Base-by-base conservation (phyloP, 2,888 invertebrate genomes). In the Cryptocephalus primarius region DNA sequence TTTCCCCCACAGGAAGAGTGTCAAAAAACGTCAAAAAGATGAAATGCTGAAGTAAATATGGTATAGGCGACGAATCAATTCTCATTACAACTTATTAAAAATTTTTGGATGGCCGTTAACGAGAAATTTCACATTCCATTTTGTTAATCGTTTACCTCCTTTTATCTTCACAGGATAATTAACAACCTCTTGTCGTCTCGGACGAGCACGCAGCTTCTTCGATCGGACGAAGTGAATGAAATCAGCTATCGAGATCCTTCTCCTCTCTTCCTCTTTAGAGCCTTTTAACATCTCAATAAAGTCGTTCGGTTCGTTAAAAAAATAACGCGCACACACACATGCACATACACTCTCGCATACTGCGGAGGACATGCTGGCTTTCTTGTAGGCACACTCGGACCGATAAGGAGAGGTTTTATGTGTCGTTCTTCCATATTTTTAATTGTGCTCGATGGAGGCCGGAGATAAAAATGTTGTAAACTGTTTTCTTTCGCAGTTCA, bases 171-270 rank as follows among this genome's bases (percentile, higher is more conserved):
- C 48, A 52, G 52, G 59, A 22, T 63, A 65, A 65, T 65, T 65
- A 65, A 65, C 63, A 60, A 59, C 56, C 60, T 65, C 65, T 64
- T 65, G 65, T 59, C 56, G 57, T 59, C 56, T 48, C 47, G 61
- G 60, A 63, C 53, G 58, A 60, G 60, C 60, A 63, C 62, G 63
- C 62, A 54, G 57, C 59, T 56, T 60, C 60, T 62, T 62, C 60
- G 60, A 62, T 61, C 57, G 60, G 56, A 52, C 52, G 56, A 51
- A 61, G 55, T 61, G 60, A 62, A 60, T 62, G 61, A 61, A 61
- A 62, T 57, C 60, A 53, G 54, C 54, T 55, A 61, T 62, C 62
- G 56, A 61, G 62, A 62, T 63, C 55, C 57, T 48, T 50, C 46
- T 52, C 22, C 22, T 22, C 22, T 22, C 22, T 22, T 22, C 22